Evolutionary conservation across 2,797 vertebrate species (phyloP).

Genomic region (Alouatta caraya): DNA sequence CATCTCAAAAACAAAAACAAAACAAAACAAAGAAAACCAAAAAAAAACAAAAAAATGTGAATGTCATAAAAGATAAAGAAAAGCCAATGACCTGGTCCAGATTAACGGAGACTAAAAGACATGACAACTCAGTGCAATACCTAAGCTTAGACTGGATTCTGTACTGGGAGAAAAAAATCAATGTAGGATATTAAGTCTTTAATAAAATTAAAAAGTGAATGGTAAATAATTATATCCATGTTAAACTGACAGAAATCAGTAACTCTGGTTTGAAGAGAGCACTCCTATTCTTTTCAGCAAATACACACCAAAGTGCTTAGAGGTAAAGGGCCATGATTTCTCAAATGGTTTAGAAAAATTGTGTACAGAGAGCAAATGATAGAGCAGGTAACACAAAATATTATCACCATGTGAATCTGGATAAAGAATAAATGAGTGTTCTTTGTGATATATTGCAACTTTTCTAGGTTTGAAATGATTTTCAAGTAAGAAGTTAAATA

Average conservation of each 20-base stretch:
- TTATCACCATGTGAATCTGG: not conserved
- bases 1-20: not conserved
- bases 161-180: not conserved
- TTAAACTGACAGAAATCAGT: not conserved
- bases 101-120: not conserved
- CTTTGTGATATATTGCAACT: not conserved
- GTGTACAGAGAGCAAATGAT: not conserved
- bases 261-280: not conserved
- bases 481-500: constrained; percentile 4
- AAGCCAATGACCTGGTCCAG: not conserved
- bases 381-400: not conserved
- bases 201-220: not conserved
- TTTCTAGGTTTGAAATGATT: not conserved
- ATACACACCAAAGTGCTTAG: not conserved
- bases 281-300: not conserved
- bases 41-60: not conserved
- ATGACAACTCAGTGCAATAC: not conserved
- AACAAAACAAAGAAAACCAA: not conserved
- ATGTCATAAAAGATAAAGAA: not conserved
- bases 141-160: not conserved
- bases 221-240: not conserved
- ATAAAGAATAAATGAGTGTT: not conserved
- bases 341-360: constrained; percentile 16
- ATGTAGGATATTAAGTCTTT: not conserved
- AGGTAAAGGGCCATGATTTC: not conserved